Evolutionary conservation across 2,888 invertebrate genomes (phyloP).

Genomic region (Arrhopalites spinosus): DNA sequence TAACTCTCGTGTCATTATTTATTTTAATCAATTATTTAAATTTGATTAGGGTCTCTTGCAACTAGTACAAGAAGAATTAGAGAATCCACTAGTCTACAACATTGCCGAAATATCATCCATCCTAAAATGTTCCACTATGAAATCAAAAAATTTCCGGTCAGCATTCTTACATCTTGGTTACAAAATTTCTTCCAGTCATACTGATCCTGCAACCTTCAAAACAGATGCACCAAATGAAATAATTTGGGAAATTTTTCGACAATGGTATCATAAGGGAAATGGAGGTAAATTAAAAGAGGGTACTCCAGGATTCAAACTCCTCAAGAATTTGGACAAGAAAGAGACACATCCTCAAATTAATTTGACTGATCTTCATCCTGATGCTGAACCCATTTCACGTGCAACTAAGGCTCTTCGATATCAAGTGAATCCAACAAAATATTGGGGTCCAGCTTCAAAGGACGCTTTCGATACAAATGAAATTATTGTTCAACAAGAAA

Average conservation of each 20-base stretch:
- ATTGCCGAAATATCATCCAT: constrained; percentile 76
- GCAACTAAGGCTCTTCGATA: constrained; percentile 75
- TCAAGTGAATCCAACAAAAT: constrained; percentile 81
- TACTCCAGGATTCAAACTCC: constrained; percentile 42
- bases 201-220: constrained; percentile 84
- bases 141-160: constrained; percentile 77
- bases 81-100: constrained; percentile 85
- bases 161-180: constrained; percentile 88
- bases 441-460: constrained; percentile 90
- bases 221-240: constrained; percentile 85
- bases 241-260: constrained; percentile 89
- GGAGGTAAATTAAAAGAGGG: constrained; percentile 66
- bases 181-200: constrained; percentile 90
- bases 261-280: constrained; percentile 72
- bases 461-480: constrained; percentile 58
- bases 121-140: constrained; percentile 73
- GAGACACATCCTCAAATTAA: constrained; percentile 61
- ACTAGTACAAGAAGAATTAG: constrained; percentile 83
- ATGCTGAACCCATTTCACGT: constrained; percentile 80
- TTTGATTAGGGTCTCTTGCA: constrained; percentile 72
- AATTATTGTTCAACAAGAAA: too few species aligned
- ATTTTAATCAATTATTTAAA: background rate
- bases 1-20: constrained; percentile 6
- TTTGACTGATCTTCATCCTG: constrained; percentile 65
- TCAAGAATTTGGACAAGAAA: constrained; percentile 27